Evolutionary conservation across 1,140 invertebrate species (phyloP).

Genomic region (Brachionus koreanus): DNA sequence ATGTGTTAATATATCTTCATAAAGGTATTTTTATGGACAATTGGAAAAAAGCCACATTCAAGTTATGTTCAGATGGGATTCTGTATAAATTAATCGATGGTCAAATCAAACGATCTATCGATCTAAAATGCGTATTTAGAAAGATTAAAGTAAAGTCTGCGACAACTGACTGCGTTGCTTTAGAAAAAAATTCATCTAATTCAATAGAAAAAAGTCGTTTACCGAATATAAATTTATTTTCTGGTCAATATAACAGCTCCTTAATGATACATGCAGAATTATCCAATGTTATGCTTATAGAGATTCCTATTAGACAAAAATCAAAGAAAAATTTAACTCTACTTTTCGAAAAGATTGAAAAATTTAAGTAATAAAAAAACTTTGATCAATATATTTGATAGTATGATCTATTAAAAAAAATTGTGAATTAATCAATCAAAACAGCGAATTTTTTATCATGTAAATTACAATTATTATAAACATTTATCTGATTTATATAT

Average conservation of each 20-base stretch:
- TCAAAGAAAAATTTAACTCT: not conserved
- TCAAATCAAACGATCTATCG: slow-evolving; percentile 1
- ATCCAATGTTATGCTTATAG: not conserved
- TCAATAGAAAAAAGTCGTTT: not conserved
- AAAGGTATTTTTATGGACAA: slow-evolving; percentile 13
- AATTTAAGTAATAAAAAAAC: not conserved
- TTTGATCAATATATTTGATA: not conserved
- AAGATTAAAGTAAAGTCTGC: not conserved
- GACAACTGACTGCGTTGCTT: not conserved
- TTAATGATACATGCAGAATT: not conserved
- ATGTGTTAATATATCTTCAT: not conserved
- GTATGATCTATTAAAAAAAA: not conserved
- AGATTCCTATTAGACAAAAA: not conserved
- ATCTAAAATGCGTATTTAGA: not conserved
- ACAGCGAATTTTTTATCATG: too few relatives aligned
- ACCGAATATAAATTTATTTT: not conserved
- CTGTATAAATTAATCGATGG: not conserved
- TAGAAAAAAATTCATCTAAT: not conserved
- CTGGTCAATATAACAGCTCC: not conserved
- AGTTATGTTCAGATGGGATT: slow-evolving; percentile 4
- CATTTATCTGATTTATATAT: too few relatives aligned
- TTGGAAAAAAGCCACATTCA: slow-evolving; percentile 15
- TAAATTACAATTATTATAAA: too few relatives aligned
- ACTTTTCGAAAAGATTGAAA: not conserved
- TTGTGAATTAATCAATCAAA: not conserved